Evolutionary conservation across 2,888 invertebrate genomes (phyloP), one percentile per base, ranked within the genome.

Genomic region (Lamellibrachia columna): DNA sequence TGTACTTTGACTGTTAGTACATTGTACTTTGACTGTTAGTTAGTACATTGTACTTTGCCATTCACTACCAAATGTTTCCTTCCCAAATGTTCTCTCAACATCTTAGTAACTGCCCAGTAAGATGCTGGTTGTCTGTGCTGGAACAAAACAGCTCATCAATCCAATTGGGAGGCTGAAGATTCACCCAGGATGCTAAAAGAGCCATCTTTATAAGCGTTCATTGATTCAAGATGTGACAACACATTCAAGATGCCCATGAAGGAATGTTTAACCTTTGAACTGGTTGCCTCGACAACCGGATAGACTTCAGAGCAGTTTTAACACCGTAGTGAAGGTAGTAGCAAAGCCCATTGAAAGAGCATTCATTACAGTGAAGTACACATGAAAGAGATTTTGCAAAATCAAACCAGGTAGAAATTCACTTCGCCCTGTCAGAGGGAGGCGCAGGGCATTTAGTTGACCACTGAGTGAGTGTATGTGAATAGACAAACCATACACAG

Each of bases 141-240:
- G 22, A 22, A 15, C 60, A 60, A 60, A 60, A 0, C 75, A 75
- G n/a, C 75, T 15, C 75, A 22, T 75, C 75, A 75, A 75, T 15
- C n/a, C 3, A 75, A 75, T 22, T 22, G 22, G 22, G n/a, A 15
- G 15, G 75, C 22, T 75, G 75, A 75, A 11, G 75, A 22, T 75
- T 4, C 75, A 7, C 55, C 22, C 22, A 75, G 22, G 75, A 75
- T 22, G 75, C 75, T 75, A 75, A 75, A 75, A 75, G 75, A 75
- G 75, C 75, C 75, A 75, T 75, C 22, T 75, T 75, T 75, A 75
- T n/a, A 75, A 6, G 75, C 75, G 3, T 75, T 75, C 75, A 75
- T 75, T 75, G 75, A 75, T 75, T 75, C 75, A 75, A 75, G 75
- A 75, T 75, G 75, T 75, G 75, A 75, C 75, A 22, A 75, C 75